phyloP scores from a whole-genome alignment of 2,888 invertebrate genomes.

The Mellilla xanthometata region DNA sequence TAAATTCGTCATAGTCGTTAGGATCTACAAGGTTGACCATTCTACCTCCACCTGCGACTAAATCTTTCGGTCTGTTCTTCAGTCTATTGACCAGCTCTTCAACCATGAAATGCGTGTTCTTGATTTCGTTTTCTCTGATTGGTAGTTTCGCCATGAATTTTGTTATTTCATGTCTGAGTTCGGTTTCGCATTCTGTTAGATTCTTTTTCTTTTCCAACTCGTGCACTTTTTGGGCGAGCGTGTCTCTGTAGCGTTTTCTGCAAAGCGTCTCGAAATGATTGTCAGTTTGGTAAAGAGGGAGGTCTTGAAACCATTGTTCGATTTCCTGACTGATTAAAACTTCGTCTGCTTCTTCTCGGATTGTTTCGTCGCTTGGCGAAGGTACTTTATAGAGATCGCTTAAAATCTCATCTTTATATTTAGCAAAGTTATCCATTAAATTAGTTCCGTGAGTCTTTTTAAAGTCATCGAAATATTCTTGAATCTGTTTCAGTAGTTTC shows the following conservation, averaged over 20 bases:
- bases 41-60: constrained; percentile 15
- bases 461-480: constrained; percentile 43
- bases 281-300: constrained; percentile 42
- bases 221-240: constrained; percentile 49
- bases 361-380: constrained; percentile 44
- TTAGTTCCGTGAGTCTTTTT: constrained; percentile 42
- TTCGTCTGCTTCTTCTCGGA: constrained; percentile 55
- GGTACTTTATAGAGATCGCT: constrained; percentile 51
- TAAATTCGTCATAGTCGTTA: constrained; percentile 41
- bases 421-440: constrained; percentile 34
- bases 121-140: constrained; percentile 31
- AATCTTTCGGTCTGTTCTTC: constrained; percentile 37
- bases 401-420: constrained; percentile 45
- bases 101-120: constrained; percentile 45
- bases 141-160: constrained; percentile 44
- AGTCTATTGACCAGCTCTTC: constrained; percentile 53
- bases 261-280: constrained; percentile 35
- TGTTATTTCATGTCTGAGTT: constrained; percentile 44
- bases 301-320: constrained; percentile 57
- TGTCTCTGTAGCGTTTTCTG: constrained; percentile 43
- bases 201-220: constrained; percentile 40
- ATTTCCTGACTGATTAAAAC: constrained; percentile 55
- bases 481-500: constrained; percentile 44
- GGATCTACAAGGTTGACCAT: constrained; percentile 40
- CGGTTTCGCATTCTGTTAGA: constrained; percentile 32